phyloP scores from a whole-genome alignment of 92 coral and sea anemone genomes.

The Epizoanthus stellaris region DNA sequence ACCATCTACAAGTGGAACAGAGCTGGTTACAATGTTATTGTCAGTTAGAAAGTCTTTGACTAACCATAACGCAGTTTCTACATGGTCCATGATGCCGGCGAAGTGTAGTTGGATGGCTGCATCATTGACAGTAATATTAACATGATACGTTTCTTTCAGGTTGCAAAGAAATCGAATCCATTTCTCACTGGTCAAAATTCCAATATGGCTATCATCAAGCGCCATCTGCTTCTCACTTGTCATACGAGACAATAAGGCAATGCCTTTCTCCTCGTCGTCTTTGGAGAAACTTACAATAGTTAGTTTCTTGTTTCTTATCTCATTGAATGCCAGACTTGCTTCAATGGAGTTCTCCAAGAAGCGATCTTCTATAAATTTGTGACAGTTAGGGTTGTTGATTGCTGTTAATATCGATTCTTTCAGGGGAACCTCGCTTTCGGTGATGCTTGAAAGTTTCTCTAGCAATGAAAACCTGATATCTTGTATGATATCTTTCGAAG shows the following conservation, averaged over 20 bases:
- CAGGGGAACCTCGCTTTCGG: background rate
- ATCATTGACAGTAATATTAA: slow-evolving; percentile 35
- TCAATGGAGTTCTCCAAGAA: background rate
- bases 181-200: slow-evolving; percentile 51
- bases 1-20: slow-evolving; percentile 46
- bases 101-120: slow-evolving; percentile 41
- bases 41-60: slow-evolving; percentile 55
- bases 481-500: background rate
- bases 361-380: background rate
- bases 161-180: slow-evolving; percentile 46
- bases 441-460: slow-evolving; percentile 18
- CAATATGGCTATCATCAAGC: slow-evolving; percentile 55
- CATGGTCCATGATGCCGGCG: slow-evolving; percentile 62
- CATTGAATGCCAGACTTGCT: background rate
- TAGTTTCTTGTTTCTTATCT: slow-evolving; percentile 19
- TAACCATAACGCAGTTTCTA: slow-evolving; percentile 27
- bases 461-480: background rate
- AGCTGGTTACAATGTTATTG: slow-evolving; percentile 61
- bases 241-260: slow-evolving; percentile 23
- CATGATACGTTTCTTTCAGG: slow-evolving; percentile 16
- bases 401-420: background rate
- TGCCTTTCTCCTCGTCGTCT: slow-evolving; percentile 41
- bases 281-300: slow-evolving; percentile 45
- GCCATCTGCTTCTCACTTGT: slow-evolving; percentile 47
- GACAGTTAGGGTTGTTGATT: slow-evolving; percentile 1